These are phyloP conservation scores for Myotis yumanensis DNA, from an alignment of 2,113 vertebrate species.

Conservation along the genomic window DNA sequence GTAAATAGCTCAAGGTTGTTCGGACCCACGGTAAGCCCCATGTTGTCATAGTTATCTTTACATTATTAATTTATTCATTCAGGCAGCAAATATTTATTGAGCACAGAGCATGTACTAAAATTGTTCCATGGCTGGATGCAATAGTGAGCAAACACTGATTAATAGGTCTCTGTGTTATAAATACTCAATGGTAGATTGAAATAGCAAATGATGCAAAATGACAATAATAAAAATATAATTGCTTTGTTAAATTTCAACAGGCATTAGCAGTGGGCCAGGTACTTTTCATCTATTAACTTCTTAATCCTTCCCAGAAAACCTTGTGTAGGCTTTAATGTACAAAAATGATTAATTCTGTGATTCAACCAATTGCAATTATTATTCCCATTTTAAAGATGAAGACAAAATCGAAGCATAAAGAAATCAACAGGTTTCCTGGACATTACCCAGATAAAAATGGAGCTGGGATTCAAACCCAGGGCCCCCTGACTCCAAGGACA, in stretches of 20 bases:
- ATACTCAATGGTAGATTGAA: not conserved
- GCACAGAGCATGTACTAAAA: too few species aligned
- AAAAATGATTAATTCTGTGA: not conserved
- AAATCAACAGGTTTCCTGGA: not conserved
- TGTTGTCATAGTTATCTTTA: not conserved
- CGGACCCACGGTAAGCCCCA: not conserved
- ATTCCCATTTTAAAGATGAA: not conserved
- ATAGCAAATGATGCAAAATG: not conserved
- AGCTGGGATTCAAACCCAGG: not conserved
- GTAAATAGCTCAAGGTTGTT: not conserved
- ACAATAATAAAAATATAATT: not conserved
- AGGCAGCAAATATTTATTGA: not conserved
- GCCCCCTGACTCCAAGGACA: rapidly evolving
- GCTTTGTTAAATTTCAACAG: not conserved
- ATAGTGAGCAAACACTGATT: not conserved
- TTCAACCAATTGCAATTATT: not conserved
- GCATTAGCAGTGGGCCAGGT: not conserved
- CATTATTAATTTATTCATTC: not conserved
- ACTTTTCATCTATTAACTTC: not conserved
- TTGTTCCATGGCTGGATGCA: not conserved
- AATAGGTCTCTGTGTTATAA: not conserved
- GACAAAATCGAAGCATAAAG: not conserved
- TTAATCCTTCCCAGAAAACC: not conserved
- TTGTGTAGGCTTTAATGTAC: not conserved
- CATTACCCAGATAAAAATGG: too few species aligned